Conservation (phyloP, 2,113 vertebrate species). For the Promerops cafer region DNA sequence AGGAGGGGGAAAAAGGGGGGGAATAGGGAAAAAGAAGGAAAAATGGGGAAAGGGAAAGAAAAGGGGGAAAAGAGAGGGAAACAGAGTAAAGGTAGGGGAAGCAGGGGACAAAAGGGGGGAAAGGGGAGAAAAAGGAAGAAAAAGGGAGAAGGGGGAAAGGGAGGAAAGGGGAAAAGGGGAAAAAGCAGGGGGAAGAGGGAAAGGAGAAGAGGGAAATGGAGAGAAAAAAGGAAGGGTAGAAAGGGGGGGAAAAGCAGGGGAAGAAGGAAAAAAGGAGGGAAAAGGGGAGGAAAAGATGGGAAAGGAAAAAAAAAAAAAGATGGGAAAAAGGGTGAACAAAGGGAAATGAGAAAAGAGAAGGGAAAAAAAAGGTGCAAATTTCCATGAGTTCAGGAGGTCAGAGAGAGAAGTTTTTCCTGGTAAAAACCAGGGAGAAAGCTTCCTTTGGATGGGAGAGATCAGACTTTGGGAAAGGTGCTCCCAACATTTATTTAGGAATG, state of each 20-base stretch:
- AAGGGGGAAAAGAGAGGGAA: fast-evolving
- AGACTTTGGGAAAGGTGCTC: background rate
- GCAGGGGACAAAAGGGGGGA: fast-evolving
- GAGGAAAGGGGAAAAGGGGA: too few species aligned
- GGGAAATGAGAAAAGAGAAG: background rate
- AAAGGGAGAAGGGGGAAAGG: background rate
- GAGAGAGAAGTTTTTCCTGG: fast-evolving
- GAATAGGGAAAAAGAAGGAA: too few species aligned
- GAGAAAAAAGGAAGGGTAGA: background rate
- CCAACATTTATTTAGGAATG: fast-evolving
- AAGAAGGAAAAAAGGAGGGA: fast-evolving
- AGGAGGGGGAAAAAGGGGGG: fast-evolving
- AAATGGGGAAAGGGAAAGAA: background rate
- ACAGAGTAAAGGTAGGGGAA: too few species aligned
- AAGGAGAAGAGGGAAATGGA: background rate
- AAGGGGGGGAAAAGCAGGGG: fast-evolving
- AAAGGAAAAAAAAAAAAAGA: fast-evolving
- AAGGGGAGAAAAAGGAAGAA: background rate
- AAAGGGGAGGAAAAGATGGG: fast-evolving
- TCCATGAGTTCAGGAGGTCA: too few species aligned
- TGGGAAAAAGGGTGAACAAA: fast-evolving
- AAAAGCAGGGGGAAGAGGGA: background rate
- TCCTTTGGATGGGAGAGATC: background rate
- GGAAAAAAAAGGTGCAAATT: background rate
- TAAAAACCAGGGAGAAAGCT: background rate